These are phyloP conservation scores for Heptranchias perlo DNA, from an alignment of 2,113 vertebrate species.

Conservation along the genomic window DNA sequence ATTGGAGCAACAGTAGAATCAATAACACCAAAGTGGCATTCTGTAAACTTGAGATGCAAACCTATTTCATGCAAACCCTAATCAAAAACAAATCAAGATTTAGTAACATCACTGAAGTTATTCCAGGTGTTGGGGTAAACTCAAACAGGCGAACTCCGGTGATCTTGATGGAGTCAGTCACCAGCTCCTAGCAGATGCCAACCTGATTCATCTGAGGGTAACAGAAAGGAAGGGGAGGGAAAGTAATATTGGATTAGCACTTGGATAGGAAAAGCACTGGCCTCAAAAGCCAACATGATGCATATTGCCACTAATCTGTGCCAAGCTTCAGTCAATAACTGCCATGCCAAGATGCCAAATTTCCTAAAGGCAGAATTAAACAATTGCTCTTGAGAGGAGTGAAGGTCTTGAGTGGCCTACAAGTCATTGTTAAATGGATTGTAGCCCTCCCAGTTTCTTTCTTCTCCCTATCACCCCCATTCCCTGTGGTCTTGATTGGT, in stretches of 20 bases:
- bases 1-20: not conserved
- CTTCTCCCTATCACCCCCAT: not conserved
- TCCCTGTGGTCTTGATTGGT: not conserved
- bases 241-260: not conserved
- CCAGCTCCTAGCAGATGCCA: not conserved
- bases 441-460: not conserved
- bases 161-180: not conserved
- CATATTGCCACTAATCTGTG: not conserved
- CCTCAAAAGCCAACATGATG: not conserved
- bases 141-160: not conserved
- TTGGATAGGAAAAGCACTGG: not conserved
- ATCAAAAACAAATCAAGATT: not conserved
- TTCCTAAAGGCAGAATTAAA: not conserved
- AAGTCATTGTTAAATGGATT: not conserved
- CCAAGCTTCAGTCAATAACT: not conserved
- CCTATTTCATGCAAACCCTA: not conserved
- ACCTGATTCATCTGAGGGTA: not conserved
- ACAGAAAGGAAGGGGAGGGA: not conserved
- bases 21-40: not conserved
- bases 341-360: not conserved
- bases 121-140: not conserved
- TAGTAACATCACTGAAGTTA: not conserved
- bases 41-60: not conserved
- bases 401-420: not conserved
- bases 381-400: not conserved